phyloP scores from a whole-genome alignment of 2,797 vertebrate species.

The Megalops cyprinoides region DNA sequence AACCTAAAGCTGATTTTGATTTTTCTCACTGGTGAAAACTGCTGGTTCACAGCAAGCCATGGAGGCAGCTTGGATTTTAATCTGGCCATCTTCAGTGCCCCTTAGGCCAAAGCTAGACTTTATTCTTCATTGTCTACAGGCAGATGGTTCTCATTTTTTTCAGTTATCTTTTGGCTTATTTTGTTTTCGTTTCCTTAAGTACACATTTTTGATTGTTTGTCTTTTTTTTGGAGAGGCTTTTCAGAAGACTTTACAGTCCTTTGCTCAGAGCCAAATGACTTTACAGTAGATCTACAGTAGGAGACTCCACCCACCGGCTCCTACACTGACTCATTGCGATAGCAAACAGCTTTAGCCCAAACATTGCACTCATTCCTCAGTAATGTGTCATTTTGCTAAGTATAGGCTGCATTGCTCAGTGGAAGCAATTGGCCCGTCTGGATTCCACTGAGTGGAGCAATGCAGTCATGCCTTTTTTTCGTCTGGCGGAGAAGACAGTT shows the following conservation, averaged over 20 bases:
- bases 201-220: conserved; percentile 55
- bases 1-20: too few relatives aligned
- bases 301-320: neutral
- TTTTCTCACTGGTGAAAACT: too few relatives aligned
- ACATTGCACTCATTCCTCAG: conserved; percentile 34
- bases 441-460: conserved; percentile 11
- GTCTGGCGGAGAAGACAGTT: neutral
- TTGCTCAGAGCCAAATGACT: neutral
- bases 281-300: neutral
- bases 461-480: neutral
- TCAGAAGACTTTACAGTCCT: conserved; percentile 60
- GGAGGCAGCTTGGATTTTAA: too few relatives aligned
- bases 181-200: neutral
- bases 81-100: too few relatives aligned
- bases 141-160: too few relatives aligned
- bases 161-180: too few relatives aligned
- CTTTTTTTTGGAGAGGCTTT: too few relatives aligned
- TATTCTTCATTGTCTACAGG: too few relatives aligned
- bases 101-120: too few relatives aligned
- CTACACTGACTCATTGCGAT: neutral
- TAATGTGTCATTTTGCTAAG: conserved; percentile 46
- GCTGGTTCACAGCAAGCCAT: too few relatives aligned
- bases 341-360: conserved; percentile 3
- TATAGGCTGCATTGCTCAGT: neutral
- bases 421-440: neutral